Conservation (phyloP, 2,797 vertebrate genomes). For the Toxotes lorentzi region DNA sequence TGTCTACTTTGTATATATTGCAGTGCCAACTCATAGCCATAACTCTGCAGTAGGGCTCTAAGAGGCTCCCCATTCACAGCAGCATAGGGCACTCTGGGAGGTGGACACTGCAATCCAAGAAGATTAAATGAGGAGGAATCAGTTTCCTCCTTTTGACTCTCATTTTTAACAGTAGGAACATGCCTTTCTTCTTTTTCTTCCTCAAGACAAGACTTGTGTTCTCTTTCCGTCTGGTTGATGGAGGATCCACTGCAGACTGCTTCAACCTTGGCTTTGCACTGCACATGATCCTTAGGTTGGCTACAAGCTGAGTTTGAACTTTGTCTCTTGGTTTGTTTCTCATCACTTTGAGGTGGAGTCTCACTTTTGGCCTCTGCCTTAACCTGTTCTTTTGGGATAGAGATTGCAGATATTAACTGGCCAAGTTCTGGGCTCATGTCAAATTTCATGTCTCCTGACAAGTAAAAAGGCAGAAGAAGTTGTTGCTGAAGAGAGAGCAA, state of each 20-base stretch:
- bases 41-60: constrained; percentile 95
- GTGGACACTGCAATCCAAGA: constrained; percentile 86
- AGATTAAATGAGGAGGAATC: constrained; percentile 66
- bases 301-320: constrained; percentile 40
- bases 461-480: constrained; percentile 95
- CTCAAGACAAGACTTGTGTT: constrained; percentile 75
- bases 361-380: constrained; percentile 86
- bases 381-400: constrained; percentile 80
- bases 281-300: constrained; percentile 51
- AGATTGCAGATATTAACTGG: constrained; percentile 80
- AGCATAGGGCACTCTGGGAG: constrained; percentile 94
- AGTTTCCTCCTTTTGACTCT: constrained; percentile 61
- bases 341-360: constrained; percentile 76
- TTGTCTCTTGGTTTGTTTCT: constrained; percentile 82
- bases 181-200: constrained; percentile 76
- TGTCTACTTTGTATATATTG: constrained; percentile 98
- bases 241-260: constrained; percentile 44
- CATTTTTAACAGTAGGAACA: constrained; percentile 54
- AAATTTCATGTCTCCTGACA: constrained; percentile 95
- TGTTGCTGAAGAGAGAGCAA: constrained; percentile 95
- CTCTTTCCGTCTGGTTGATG: constrained; percentile 84
- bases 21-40: constrained; percentile 97
- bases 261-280: constrained; percentile 57
- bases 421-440: constrained; percentile 89
- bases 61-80: constrained; percentile 91